Evolutionary conservation across 2,113 vertebrate genomes (phyloP).

Genomic region (Pagrus major): DNA sequence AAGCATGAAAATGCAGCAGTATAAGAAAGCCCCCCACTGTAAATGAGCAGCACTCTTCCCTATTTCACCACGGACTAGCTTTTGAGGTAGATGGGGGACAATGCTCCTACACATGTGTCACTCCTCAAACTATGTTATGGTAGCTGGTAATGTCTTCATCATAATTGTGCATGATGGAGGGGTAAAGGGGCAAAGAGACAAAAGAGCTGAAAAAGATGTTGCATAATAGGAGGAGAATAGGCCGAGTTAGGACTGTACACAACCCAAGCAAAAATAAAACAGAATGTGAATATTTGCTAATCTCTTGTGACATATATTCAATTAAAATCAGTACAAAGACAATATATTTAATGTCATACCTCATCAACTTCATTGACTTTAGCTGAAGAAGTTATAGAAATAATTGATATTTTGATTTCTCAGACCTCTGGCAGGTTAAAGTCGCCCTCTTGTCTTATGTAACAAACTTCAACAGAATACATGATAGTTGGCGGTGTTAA

Average conservation of each 20-base stretch:
- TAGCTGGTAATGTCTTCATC: conserved; percentile 71
- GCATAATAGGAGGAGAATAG: conserved; percentile 34
- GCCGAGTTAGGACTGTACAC: conserved; percentile 27
- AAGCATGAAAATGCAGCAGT: conserved; percentile 75
- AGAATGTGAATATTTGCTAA: too few species aligned
- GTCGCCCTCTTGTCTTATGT: too few species aligned
- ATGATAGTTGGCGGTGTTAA: too few species aligned
- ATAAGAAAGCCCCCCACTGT: conserved; percentile 61
- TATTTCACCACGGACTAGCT: conserved; percentile 34
- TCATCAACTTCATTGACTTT: too few species aligned
- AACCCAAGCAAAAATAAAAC: too few species aligned
- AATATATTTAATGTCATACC: too few species aligned
- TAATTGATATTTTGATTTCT: too few species aligned
- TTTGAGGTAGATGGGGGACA: conserved; percentile 44
- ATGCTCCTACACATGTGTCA: conserved; percentile 65
- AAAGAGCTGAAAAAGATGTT: conserved; percentile 15
- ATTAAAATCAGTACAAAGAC: too few species aligned
- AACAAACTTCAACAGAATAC: neutral
- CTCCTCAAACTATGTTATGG: conserved; percentile 60
- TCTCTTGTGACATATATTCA: too few species aligned
- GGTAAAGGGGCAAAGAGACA: conserved; percentile 30
- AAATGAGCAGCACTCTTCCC: conserved; percentile 63
- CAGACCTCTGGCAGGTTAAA: too few species aligned
- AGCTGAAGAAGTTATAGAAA: too few species aligned
- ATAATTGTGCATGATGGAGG: conserved; percentile 59